Conservation (phyloP, 1,140 invertebrate genomes). For the Caenorhabditis brenneri region DNA sequence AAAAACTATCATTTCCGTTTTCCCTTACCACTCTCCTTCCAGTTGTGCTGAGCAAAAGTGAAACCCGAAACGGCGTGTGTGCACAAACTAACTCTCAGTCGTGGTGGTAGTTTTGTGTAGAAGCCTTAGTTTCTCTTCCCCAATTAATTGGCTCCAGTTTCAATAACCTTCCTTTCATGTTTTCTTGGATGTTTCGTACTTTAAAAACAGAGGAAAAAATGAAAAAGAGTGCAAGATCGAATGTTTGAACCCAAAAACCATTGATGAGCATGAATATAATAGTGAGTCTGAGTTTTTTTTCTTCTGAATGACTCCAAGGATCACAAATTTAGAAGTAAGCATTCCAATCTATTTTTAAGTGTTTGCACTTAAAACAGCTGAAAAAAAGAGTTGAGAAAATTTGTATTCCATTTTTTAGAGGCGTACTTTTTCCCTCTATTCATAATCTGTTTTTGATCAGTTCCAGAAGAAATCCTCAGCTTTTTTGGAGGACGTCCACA, state of each 20-base stretch:
- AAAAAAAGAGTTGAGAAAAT: too few species aligned
- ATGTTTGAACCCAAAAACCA: constrained; percentile 7
- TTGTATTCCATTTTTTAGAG: background rate
- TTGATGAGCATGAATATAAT: constrained; percentile 10
- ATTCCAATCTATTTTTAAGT: constrained; percentile 23
- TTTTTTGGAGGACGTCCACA: background rate
- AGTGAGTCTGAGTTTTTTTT: constrained; percentile 11
- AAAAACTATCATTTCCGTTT: constrained; percentile 33
- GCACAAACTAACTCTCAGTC: constrained; percentile 31
- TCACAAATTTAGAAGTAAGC: background rate
- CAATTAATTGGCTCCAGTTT: constrained; percentile 39
- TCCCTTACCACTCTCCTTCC: background rate
- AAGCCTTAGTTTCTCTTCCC: constrained; percentile 27
- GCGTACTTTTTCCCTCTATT: background rate
- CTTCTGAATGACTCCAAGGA: background rate
- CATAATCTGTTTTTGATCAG: background rate
- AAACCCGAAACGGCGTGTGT: constrained; percentile 24
- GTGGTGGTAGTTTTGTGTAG: background rate
- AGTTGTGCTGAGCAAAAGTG: background rate
- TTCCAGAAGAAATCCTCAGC: constrained; percentile 16
- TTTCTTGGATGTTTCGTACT: too few species aligned
- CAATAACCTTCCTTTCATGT: background rate
- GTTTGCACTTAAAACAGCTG: too few species aligned
- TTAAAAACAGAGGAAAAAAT: background rate
- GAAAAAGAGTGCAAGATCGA: background rate